Base-by-base conservation (phyloP, 2,888 invertebrate genomes). In the Drosophila nigricruria region DNA sequence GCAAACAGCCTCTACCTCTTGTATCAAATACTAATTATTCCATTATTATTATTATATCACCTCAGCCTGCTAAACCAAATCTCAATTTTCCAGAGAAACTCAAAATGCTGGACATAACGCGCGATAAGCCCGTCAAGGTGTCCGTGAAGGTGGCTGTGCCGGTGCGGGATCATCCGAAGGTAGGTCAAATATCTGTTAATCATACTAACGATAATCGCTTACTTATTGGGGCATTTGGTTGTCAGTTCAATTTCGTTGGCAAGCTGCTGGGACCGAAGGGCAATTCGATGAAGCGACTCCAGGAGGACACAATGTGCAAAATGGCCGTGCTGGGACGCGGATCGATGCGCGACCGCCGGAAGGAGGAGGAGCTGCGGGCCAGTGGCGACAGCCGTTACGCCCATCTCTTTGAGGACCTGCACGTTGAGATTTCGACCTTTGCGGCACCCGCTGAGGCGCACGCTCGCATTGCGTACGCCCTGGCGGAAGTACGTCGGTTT, bases 231-330 rank as follows among this genome's bases (percentile, higher is more conserved):
- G 12, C 52, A 32, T 71, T 70, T 53, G 87, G 91, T 93, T 94
- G 49, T 16, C 94, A 98, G 98, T 98, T 98, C 93, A 98, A 98
- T 94, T 98, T 98, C 94, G 98, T 98, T 77, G 98, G 98, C 9
- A 98, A 98, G 93, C 95, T 98, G 73, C 94, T 98, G 88, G 98
- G 98, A 3, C 98, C 98, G 18, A 98, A 98, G 93, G 98, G 98
- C 59, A 97, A 97, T 93, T 97, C 98, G 0, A 93, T 98, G 92
- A 98, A 98, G 93, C 94, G 97, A 76, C 94, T 98, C 32, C 98
- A 98, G 93, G 98, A 98, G 92, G 98, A 98, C 93, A 98, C 98
- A 14, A 97, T 97, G 95, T 97, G 98, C 91, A 98, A 98, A 94
- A 98, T 98, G 97, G 97, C 98, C 32, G 97, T 98, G 14, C 94